Conservation (phyloP, 2,888 invertebrate species). For the Camponotus fellah region DNA sequence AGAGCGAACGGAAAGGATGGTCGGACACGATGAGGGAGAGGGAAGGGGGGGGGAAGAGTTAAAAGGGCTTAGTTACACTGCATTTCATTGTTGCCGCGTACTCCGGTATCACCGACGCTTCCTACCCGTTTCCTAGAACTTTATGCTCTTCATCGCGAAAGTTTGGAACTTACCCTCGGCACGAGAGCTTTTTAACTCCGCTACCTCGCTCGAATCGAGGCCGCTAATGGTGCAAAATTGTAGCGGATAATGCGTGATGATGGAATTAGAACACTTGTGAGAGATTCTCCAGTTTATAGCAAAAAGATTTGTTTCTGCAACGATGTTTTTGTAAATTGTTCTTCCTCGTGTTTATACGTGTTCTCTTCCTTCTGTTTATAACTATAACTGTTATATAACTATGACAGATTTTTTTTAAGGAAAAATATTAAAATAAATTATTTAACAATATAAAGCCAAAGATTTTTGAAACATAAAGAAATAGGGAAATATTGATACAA, state of each 20-base stretch:
- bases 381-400: not conserved
- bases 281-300: not conserved
- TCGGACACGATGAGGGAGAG: slow-evolving; percentile 45
- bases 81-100: slow-evolving; percentile 72
- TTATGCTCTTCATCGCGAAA: slow-evolving; percentile 59
- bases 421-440: not conserved
- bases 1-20: slow-evolving; percentile 41
- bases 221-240: slow-evolving; percentile 51
- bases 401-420: not conserved
- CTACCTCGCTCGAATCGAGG: slow-evolving; percentile 33
- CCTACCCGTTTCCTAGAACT: slow-evolving; percentile 56
- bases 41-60: slow-evolving; percentile 41
- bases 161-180: slow-evolving; percentile 66
- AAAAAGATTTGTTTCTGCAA: not conserved
- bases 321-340: not conserved
- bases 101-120: slow-evolving; percentile 57
- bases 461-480: not conserved
- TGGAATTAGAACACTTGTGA: slow-evolving; percentile 25
- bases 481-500: not conserved
- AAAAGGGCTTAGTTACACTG: slow-evolving; percentile 70
- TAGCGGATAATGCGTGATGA: slow-evolving; percentile 24
- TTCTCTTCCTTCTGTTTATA: not conserved
- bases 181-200: slow-evolving; percentile 65
- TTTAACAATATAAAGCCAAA: not conserved
- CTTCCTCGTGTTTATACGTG: not conserved